These are phyloP conservation scores for Charina bottae DNA, from an alignment of 2,113 vertebrate species.

Conservation along the genomic window DNA sequence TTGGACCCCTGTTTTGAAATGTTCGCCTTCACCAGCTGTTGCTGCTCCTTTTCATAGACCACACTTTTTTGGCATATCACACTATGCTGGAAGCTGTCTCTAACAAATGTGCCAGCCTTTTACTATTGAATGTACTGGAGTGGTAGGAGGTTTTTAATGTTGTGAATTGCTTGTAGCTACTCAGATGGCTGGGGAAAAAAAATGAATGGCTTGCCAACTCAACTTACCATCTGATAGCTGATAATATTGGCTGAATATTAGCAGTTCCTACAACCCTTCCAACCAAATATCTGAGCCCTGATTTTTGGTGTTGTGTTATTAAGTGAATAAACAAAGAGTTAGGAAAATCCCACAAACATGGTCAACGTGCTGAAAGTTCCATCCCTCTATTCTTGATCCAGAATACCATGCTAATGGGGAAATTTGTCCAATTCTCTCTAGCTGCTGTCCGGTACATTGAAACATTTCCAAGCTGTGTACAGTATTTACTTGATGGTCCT, in stretches of 20 bases:
- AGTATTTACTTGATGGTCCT: background rate
- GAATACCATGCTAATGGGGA: background rate
- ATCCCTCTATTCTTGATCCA: background rate
- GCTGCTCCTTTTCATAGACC: background rate
- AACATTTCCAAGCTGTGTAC: background rate
- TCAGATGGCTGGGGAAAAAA: conserved; percentile 26
- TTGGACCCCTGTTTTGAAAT: conserved; percentile 20
- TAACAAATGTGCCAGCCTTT: conserved; percentile 10
- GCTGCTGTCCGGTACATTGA: background rate
- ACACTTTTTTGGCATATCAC: background rate
- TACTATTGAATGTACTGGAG: conserved; percentile 42
- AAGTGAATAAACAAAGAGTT: background rate
- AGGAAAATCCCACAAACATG: background rate
- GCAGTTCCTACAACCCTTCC: background rate
- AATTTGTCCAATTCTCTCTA: background rate
- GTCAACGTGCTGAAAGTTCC: background rate
- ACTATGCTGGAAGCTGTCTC: background rate
- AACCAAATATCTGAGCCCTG: background rate
- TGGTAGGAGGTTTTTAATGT: conserved; percentile 50
- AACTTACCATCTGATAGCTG: conserved; percentile 21
- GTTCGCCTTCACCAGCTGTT: conserved; percentile 24
- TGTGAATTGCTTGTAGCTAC: conserved; percentile 37
- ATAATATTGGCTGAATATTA: conserved; percentile 14
- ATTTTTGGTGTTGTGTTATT: background rate
- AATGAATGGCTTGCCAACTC: background rate